These are phyloP conservation scores for Tryphoninae sp. DNA, from an alignment of 2,888 invertebrate genomes.

Conservation along the genomic window DNA sequence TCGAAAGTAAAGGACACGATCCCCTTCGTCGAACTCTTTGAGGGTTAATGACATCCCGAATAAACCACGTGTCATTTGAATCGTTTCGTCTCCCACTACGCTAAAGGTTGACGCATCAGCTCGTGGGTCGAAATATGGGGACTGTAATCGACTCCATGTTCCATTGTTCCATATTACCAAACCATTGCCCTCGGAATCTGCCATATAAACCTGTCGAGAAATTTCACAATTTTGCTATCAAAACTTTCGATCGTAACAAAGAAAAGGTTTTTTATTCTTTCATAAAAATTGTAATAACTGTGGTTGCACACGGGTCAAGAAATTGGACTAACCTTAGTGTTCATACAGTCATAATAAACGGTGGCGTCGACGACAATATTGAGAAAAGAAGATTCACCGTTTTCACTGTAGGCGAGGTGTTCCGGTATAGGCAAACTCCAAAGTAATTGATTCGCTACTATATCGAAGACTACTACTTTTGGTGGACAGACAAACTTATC, in stretches of 20 bases:
- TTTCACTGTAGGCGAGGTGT: conserved; percentile 8
- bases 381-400: conserved; percentile 9
- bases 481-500: conserved; percentile 18
- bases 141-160: conserved; percentile 8
- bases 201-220: conserved; percentile 26
- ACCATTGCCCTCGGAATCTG: conserved; percentile 32
- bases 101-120: conserved; percentile 1
- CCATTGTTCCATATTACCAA: conserved; percentile 17
- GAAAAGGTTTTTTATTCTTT: background rate
- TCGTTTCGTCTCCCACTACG: background rate
- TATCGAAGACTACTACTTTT: conserved; percentile 27
- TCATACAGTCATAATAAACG: background rate
- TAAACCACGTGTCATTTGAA: conserved; percentile 1
- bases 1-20: conserved; percentile 36
- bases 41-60: conserved; percentile 27
- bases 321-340: conserved; percentile 12
- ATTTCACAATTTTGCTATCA: background rate
- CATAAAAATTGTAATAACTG: background rate
- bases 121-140: conserved; percentile 25
- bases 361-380: conserved; percentile 23
- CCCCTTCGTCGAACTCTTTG: background rate
- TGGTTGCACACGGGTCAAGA: background rate
- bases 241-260: background rate
- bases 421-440: background rate
- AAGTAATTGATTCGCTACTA: background rate